Conservation (phyloP, 2,888 invertebrate species). For the Synergus itoensis region DNA sequence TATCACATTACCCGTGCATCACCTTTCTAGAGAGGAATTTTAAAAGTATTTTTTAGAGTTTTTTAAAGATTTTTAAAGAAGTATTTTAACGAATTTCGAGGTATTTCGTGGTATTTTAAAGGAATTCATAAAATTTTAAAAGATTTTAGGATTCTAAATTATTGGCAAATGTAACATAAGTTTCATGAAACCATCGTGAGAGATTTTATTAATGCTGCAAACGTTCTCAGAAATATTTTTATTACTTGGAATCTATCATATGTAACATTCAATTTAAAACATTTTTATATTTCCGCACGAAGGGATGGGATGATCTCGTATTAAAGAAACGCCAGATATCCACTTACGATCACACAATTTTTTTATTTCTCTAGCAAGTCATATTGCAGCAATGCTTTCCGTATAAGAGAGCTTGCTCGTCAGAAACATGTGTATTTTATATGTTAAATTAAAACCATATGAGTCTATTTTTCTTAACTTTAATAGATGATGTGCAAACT, state of each 20-base stretch:
- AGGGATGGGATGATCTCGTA: background rate
- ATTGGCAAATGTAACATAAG: too few relatives aligned
- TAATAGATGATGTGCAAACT: background rate
- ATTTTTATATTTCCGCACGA: background rate
- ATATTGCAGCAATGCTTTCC: constrained; percentile 1
- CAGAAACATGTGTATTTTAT: constrained; percentile 30
- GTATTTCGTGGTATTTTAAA: too few relatives aligned
- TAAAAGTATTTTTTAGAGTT: too few relatives aligned
- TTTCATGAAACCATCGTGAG: background rate
- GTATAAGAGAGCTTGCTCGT: background rate
- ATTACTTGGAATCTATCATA: background rate
- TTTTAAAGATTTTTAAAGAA: too few relatives aligned
- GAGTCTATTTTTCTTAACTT: constrained; percentile 1
- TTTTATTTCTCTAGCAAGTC: constrained; percentile 5
- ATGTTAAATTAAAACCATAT: constrained; percentile 13
- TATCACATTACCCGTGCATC: background rate
- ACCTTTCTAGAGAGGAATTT: too few relatives aligned
- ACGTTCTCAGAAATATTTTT: constrained; percentile 6
- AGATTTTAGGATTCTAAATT: too few relatives aligned
- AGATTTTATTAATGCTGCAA: background rate
- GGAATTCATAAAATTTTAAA: too few relatives aligned
- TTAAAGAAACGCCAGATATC: constrained; percentile 11
- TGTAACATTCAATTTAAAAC: background rate
- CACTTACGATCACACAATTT: constrained; percentile 37
- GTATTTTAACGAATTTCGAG: too few relatives aligned